Evolutionary conservation across 1,140 invertebrate genomes (phyloP), one percentile per base, ranked within the genome.

Genomic region (Teleopsis dalmanni): DNA sequence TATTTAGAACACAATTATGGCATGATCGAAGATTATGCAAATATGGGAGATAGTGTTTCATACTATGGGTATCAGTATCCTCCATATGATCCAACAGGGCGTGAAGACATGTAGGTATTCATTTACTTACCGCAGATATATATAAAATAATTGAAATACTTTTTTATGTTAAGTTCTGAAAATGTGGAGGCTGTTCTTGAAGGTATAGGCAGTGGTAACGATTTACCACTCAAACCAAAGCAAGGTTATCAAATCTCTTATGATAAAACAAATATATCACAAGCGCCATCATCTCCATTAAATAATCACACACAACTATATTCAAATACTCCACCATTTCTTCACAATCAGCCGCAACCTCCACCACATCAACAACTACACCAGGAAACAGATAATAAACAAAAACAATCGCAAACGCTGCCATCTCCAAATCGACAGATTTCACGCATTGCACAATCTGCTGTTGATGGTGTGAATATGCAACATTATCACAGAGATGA

Each of bases 61-160:
- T 79, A 79, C 54, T 79, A 79, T 47, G 77, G 77, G 29, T 77
- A 76, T 19, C 76, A 77, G 55, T 74, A 76, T 48, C 76, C 64
- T 19, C 64, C 64, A 41, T 65, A 66, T 41, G 77, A 44, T 76
- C 56, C 59, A 47, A 57, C 56, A 40, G 62, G 58, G 41, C 57
- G 67, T 18, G 67, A 70, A 37, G 66, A 70, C 31, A 69, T 70
- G 66, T 70, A 55, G 52, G 66, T 40, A n/a, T 23, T 23, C n/a
- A n/a, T n/a, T n/a, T n/a, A n/a, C n/a, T n/a, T n/a, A n/a, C n/a
- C n/a, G n/a, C n/a, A n/a, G n/a, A n/a, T n/a, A n/a, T n/a, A n/a
- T n/a, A n/a, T n/a, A n/a, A n/a, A n/a, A n/a, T 14, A 5, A 35
- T 21, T 26, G 37, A 34, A 19, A n/a, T 33, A 2, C 1, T 38